Evolutionary conservation across 2,888 invertebrate species (phyloP), one percentile per base, ranked within the genome.

Genomic region (Sarcophaga variegata): DNA sequence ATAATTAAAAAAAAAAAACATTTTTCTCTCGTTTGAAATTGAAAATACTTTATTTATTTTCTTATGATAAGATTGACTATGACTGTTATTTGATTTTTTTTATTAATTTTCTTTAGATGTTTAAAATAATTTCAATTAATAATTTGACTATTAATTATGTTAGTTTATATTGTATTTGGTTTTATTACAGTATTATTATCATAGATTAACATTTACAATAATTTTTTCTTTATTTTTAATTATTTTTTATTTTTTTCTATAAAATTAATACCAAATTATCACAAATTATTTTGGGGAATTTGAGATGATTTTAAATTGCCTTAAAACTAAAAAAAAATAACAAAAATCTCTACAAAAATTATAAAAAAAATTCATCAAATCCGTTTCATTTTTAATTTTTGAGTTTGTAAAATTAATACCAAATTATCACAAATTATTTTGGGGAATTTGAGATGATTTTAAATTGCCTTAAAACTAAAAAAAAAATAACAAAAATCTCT

Each of bases 391-490:
- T 37, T 37, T 37, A 8, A 8, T 8, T 37, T 37, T 37, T 6
- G 8, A 8, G 8, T 37, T 1, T 37, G 37, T 8, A 37, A 37
- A 37, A 37, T 37, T 37, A 37, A 37, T 81, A 83, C 47, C 67
- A 83, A 88, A 81, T 75, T 88, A 88, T 88, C 85, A 83, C 88
- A 88, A 88, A 85, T 83, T 70, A 88, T 83, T 83, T 75, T 80
- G 27, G 62, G 62, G 75, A 37, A 66, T 60, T 74, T 45, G 37
- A 78, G 4, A 74, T 69, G n/a, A 85, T 74, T 79, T 59, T 64
- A 49, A 14, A 63, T 64, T 49, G 1, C 37, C 25, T 49, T 60
- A 62, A 47, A 60, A 37, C 3, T 49, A 78, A 70, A 14, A 54
- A 12, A 14, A 54, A 64, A 62, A n/a, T 27, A 70, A 4, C 1